These are phyloP conservation scores for Pseudoatta argentina DNA, from an alignment of 1,140 invertebrate genomes.

Conservation along the genomic window DNA sequence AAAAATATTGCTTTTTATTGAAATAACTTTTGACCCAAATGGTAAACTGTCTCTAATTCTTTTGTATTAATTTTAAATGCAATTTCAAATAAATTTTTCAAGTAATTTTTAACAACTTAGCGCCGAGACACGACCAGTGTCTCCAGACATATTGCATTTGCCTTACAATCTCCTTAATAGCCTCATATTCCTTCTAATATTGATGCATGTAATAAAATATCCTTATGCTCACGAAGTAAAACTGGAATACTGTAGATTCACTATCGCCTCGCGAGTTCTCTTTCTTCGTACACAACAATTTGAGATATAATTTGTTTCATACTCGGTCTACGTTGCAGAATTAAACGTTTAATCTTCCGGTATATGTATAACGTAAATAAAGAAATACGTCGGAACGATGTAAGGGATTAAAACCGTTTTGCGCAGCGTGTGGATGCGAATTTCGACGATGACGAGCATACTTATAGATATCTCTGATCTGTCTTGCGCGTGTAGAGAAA, in stretches of 20 bases:
- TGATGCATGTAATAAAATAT: conserved; percentile 38
- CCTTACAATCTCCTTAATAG: not conserved
- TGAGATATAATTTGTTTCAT: not conserved
- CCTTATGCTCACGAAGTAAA: not conserved
- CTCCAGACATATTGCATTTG: too few relatives aligned
- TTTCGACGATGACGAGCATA: conserved; percentile 8
- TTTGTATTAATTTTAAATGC: too few relatives aligned
- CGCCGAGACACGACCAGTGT: too few relatives aligned
- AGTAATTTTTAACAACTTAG: too few relatives aligned
- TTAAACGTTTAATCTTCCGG: not conserved
- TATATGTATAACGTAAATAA: not conserved
- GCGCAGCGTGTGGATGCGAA: conserved; percentile 4
- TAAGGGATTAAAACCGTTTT: conserved; percentile 27
- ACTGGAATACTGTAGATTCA: not conserved
- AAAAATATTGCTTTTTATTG: too few relatives aligned
- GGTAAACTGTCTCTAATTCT: too few relatives aligned
- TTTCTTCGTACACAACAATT: not conserved
- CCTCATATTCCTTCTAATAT: conserved; percentile 41
- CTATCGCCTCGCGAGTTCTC: not conserved
- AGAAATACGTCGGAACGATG: not conserved
- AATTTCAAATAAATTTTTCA: too few relatives aligned
- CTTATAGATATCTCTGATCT: not conserved
- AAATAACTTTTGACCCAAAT: too few relatives aligned
- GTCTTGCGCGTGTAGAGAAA: not conserved
- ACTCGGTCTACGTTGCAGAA: not conserved